These are phyloP conservation scores for Thymelicus acteon DNA, from an alignment of 2,888 invertebrate genomes.

Conservation along the genomic window DNA sequence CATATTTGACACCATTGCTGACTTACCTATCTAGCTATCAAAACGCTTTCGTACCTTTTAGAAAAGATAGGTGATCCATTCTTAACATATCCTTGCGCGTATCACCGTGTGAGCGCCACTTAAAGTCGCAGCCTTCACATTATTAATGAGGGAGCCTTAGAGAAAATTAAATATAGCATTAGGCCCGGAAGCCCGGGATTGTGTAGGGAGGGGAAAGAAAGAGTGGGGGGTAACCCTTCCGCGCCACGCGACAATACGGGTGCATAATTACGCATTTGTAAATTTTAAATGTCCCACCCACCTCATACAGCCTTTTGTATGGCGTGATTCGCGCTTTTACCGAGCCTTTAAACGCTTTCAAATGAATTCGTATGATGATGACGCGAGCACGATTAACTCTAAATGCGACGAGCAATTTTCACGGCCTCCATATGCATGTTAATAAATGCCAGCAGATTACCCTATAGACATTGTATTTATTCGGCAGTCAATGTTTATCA, in stretches of 20 bases:
- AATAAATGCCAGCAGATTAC: slow-evolving; percentile 30
- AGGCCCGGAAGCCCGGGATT: slow-evolving; percentile 81
- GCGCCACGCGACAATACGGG: slow-evolving; percentile 80
- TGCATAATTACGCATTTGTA: slow-evolving; percentile 85
- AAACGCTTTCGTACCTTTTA: too few species aligned
- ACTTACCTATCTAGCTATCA: too few species aligned
- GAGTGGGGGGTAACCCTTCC: slow-evolving; percentile 70
- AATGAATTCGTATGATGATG: slow-evolving; percentile 75
- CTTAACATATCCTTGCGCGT: slow-evolving; percentile 62
- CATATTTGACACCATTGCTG: too few species aligned
- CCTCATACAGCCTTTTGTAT: slow-evolving; percentile 81
- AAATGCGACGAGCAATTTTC: slow-evolving; percentile 67
- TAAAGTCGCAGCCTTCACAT: slow-evolving; percentile 83
- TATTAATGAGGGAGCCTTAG: slow-evolving; percentile 85
- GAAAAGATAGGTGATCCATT: slow-evolving; percentile 42
- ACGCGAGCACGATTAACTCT: slow-evolving; percentile 69
- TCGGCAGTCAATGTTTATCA: slow-evolving; percentile 18
- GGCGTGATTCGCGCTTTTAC: slow-evolving; percentile 80
- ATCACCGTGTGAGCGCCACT: slow-evolving; percentile 81
- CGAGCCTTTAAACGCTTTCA: slow-evolving; percentile 68
- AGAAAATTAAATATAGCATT: slow-evolving; percentile 86
- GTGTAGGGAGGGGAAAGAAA: slow-evolving; percentile 60
- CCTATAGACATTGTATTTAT: slow-evolving; percentile 23
- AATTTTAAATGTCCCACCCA: slow-evolving; percentile 83
- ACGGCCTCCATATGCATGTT: slow-evolving; percentile 49